Conservation (phyloP, 2,888 invertebrate genomes). For the Cryptus viduatorius region DNA sequence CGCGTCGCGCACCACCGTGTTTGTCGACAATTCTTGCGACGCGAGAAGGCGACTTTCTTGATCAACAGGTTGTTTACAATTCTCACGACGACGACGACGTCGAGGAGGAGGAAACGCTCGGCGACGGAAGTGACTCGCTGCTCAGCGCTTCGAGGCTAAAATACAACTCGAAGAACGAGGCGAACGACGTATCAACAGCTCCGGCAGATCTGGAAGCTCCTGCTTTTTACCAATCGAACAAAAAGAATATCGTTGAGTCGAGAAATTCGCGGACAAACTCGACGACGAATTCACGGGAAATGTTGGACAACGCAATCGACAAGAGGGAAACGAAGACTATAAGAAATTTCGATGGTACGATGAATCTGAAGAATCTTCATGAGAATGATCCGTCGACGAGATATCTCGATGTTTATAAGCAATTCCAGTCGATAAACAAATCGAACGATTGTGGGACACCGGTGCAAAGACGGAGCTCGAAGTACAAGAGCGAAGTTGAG, state of each 20-base stretch:
- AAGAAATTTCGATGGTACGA: conserved; percentile 67
- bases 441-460: conserved; percentile 58
- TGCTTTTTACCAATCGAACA: conserved; percentile 34
- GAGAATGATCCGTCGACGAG: conserved; percentile 40
- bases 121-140: conserved; percentile 89
- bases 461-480: conserved; percentile 72
- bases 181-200: conserved; percentile 59
- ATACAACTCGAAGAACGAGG: conserved; percentile 74
- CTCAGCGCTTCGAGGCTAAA: conserved; percentile 87
- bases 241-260: neutral
- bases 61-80: conserved; percentile 86
- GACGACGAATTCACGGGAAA: neutral
- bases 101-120: conserved; percentile 80
- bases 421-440: conserved; percentile 69
- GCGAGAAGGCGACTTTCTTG: conserved; percentile 81
- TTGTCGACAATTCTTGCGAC: conserved; percentile 78
- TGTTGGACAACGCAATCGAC: conserved; percentile 17
- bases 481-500: conserved; percentile 78
- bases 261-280: conserved; percentile 1
- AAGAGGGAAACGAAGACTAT: conserved; percentile 63
- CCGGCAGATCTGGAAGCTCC: conserved; percentile 32
- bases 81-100: conserved; percentile 86
- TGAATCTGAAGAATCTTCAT: conserved; percentile 36
- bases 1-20: conserved; percentile 88
- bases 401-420: conserved; percentile 66